Evolutionary conservation across 2,113 vertebrate genomes (phyloP).

Genomic region (Corapipo altera): DNA sequence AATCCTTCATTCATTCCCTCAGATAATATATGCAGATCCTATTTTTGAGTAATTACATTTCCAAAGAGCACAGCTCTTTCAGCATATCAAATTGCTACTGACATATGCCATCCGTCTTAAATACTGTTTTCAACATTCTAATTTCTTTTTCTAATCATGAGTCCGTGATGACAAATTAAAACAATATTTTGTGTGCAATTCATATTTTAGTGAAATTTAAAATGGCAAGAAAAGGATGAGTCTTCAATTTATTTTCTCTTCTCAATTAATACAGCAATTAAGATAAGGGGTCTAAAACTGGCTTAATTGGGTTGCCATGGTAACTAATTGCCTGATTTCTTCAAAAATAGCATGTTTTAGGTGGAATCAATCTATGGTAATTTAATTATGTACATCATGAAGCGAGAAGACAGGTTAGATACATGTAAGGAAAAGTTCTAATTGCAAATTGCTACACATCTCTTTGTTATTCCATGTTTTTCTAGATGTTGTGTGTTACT

Average conservation of each 20-base stretch:
- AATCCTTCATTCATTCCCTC: slow-evolving; percentile 20
- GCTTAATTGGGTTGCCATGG: slow-evolving; percentile 74
- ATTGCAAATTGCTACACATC: background rate
- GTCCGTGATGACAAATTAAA: slow-evolving; percentile 67
- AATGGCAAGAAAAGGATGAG: slow-evolving; percentile 60
- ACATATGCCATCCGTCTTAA: slow-evolving; percentile 66
- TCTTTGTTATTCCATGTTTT: background rate
- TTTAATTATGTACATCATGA: slow-evolving; percentile 36
- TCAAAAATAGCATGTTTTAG: slow-evolving; percentile 66
- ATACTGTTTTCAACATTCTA: slow-evolving; percentile 66
- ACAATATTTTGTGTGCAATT: slow-evolving; percentile 68
- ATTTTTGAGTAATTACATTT: slow-evolving; percentile 67
- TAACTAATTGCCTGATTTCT: slow-evolving; percentile 73
- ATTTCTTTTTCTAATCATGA: slow-evolving; percentile 63
- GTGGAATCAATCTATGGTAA: slow-evolving; percentile 64
- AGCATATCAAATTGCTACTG: slow-evolving; percentile 49
- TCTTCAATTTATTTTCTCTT: slow-evolving; percentile 67
- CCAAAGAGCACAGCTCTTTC: slow-evolving; percentile 50
- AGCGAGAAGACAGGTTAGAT: slow-evolving; percentile 26
- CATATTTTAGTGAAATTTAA: slow-evolving; percentile 64
- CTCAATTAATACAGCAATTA: slow-evolving; percentile 71
- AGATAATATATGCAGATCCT: slow-evolving; percentile 36
- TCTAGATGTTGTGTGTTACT: background rate
- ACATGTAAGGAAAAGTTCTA: background rate
- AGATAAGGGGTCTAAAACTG: slow-evolving; percentile 69